Evolutionary conservation across 2,888 invertebrate species (phyloP).

Genomic region (Brachypalpus laphriformis): DNA sequence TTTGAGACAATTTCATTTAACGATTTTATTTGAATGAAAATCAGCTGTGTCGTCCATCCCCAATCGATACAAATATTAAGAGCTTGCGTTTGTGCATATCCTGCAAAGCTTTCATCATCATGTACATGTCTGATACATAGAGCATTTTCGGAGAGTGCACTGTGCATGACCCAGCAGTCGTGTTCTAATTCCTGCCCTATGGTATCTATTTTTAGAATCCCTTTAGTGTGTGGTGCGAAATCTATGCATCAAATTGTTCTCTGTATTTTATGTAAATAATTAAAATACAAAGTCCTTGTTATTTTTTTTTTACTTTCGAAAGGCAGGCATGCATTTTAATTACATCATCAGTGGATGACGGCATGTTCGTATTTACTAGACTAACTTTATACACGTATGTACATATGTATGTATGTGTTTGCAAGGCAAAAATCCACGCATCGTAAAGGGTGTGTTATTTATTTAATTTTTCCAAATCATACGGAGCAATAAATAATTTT

Average conservation of each 20-base stretch:
- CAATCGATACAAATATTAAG: conserved; percentile 26
- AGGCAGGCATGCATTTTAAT: conserved; percentile 38
- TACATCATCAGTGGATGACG: conserved; percentile 59
- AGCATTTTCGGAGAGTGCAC: neutral
- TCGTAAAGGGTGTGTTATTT: conserved; percentile 22
- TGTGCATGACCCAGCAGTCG: conserved; percentile 42
- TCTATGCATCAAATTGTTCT: conserved; percentile 11
- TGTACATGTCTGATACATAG: conserved; percentile 24
- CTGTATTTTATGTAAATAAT: neutral
- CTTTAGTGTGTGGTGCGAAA: conserved; percentile 38
- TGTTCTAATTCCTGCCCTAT: conserved; percentile 52
- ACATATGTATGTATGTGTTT: neutral
- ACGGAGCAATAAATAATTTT: neutral
- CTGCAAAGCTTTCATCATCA: conserved; percentile 9
- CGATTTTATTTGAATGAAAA: conserved; percentile 11
- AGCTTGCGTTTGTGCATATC: conserved; percentile 24
- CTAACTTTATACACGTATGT: neutral
- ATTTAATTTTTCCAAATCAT: neutral
- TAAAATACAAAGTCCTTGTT: neutral
- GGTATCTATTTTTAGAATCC: conserved; percentile 57
- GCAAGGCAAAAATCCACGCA: conserved; percentile 1
- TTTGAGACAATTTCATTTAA: neutral
- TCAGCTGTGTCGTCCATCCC: conserved; percentile 61
- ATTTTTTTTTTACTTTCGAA: no score
- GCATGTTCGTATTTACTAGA: conserved; percentile 14